Base-by-base conservation (phyloP, 2,797 vertebrate genomes). In the Sus cebifrons region DNA sequence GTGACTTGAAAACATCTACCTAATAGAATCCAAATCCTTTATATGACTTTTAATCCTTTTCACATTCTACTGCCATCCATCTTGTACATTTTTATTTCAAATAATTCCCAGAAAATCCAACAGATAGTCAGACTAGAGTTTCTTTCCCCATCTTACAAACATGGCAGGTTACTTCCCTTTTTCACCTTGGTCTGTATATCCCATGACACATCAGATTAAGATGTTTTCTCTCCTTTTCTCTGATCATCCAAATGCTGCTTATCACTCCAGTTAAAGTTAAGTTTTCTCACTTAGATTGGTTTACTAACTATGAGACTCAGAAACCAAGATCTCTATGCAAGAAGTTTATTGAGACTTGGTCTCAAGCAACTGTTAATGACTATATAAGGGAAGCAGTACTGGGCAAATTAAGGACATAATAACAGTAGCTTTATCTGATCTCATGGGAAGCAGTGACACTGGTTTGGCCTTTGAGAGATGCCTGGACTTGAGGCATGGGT, bases 21-120 rank as follows among this genome's bases (percentile, higher is more conserved):
- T 83, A 94, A 94, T 96, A 93, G 96, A 94, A 86, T 74, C 36
- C 32, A 96, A 94, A 95, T 88, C 73, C 32, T 73, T 94, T 67
- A 65, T 52, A 83, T 75, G 27, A 6, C 13, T 79, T 86, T 91
- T 93, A 89, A 84, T 81, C 36, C 40, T 58, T 88, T 95, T 94
- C 58, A 74, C 88, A 94, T 77, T 87, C 18, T 78, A 54, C 54
- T 36, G 21, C 36, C 44, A 79, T 18, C 60, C 13, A 79, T 77
- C 11, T 85, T 92, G 73, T 91, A 64, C 65, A 75, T 86, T 95
- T 54, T 89, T 60, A 64, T 93, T 96, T 97, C 56, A 93, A 75
- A 86, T 79, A 91, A 91, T 93, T 78, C 60, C 18, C 16, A 32
- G 10, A 81, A 88, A 94, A 95, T 83, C 32, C 16, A 52, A 71